phyloP scores from a whole-genome alignment of 2,113 vertebrate species.

The Prolemur simus region DNA sequence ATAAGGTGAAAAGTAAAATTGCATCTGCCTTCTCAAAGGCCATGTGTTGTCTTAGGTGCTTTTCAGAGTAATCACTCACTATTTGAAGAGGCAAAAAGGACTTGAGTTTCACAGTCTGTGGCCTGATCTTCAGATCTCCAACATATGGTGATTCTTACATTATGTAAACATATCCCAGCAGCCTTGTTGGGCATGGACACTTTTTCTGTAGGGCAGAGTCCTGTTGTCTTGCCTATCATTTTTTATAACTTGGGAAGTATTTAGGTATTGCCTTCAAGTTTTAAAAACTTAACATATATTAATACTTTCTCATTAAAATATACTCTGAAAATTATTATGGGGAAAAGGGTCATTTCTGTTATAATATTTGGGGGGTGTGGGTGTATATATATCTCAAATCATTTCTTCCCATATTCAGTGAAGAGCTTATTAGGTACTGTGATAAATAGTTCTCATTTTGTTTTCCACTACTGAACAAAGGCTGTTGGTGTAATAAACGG shows the following conservation, averaged over 20 bases:
- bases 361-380: neutral
- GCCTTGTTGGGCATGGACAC: no score
- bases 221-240: neutral
- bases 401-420: neutral
- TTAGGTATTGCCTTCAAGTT: neutral
- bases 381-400: neutral
- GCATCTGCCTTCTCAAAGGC: neutral
- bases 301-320: neutral
- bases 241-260: neutral
- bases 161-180: no score
- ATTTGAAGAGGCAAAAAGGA: constrained; percentile 1
- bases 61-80: neutral
- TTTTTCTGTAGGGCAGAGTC: neutral
- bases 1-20: neutral
- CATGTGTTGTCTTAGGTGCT: neutral
- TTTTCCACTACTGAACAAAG: neutral
- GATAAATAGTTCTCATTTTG: neutral
- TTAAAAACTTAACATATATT: neutral
- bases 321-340: neutral
- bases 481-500: neutral
- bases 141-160: accelerated
- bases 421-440: neutral
- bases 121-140: neutral
- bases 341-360: neutral
- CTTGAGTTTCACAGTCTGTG: neutral